phyloP scores from a whole-genome alignment of 2,113 vertebrate species.

The Cygnus atratus region DNA sequence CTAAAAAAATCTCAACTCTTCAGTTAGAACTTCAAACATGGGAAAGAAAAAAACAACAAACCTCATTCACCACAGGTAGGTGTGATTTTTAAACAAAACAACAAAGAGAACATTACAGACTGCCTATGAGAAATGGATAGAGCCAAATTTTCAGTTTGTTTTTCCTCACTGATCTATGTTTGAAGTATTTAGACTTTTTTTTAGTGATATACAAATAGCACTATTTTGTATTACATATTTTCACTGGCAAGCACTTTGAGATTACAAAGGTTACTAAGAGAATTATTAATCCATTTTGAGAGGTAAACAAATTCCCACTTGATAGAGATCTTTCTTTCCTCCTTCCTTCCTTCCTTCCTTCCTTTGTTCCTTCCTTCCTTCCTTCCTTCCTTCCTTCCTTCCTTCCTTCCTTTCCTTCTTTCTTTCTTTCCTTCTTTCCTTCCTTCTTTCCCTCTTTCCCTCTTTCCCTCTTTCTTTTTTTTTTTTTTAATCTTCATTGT shows the following conservation, averaged over 20 bases:
- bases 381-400: neutral
- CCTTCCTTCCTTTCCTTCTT: neutral
- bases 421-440: neutral
- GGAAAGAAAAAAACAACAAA: neutral
- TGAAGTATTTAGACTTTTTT: neutral
- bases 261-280: neutral
- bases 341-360: neutral
- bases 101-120: neutral
- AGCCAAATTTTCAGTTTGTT: neutral
- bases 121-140: neutral
- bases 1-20: neutral
- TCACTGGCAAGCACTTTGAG: neutral
- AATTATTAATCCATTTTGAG: neutral
- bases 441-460: too few species aligned
- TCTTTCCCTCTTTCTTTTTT: neutral
- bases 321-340: neutral
- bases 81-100: neutral
- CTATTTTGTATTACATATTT: neutral
- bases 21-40: neutral
- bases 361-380: neutral
- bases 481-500: neutral
- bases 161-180: neutral
- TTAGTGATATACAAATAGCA: neutral
- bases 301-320: neutral
- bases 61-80: neutral